Evolutionary conservation across 2,113 vertebrate species (phyloP), one percentile per base, ranked within the genome.

Genomic region (Cranoglanis bouderius): DNA sequence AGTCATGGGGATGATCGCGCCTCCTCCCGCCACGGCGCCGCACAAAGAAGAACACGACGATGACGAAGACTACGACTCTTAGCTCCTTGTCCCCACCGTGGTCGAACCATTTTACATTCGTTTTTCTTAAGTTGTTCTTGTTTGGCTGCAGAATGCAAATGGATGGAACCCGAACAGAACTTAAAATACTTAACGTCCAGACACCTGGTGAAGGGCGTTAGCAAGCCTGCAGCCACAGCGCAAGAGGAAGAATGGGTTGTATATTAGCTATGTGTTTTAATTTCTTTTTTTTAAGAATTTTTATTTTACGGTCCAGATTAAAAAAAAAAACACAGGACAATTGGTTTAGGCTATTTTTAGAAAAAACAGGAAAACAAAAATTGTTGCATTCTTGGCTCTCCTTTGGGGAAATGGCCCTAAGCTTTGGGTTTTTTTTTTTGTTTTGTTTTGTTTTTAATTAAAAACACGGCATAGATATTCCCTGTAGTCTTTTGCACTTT

Each of bases 31-130:
- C 6, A 89, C 93, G 0, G 80, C 82, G 32, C 94, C 91, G 21
- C 93, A 93, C 86, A 93, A 94, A 85, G 92, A 93, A 19, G 93
- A 94, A 51, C 94, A 95, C 18, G 95, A 95, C 57, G 95, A 96
- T 0, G 96, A 97, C 14, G 97, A 97, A 89, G 97, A 98, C 88
- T 98, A 98, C 90, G 97, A 98, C 93, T 97, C 96, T 93, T 98
- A 98, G 96, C 96, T 90, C 90, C 86, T 80, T 61, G 65, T 24
- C 63, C 53, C 35, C 49, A 74, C 82, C 63, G 75, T 12, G 21
- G 35, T 18, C 53, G 14, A 82, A 61, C 49, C 55, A 2, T 21
- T 63, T 55, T 87, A 85, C 88, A 92, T 93, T 93, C 10, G 5
- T 86, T 91, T 49, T 90, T 90, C 90, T 91, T 92, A 84, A 91